phyloP scores from a whole-genome alignment of 2,888 invertebrate species.

The Sarcophaga subvicina region DNA sequence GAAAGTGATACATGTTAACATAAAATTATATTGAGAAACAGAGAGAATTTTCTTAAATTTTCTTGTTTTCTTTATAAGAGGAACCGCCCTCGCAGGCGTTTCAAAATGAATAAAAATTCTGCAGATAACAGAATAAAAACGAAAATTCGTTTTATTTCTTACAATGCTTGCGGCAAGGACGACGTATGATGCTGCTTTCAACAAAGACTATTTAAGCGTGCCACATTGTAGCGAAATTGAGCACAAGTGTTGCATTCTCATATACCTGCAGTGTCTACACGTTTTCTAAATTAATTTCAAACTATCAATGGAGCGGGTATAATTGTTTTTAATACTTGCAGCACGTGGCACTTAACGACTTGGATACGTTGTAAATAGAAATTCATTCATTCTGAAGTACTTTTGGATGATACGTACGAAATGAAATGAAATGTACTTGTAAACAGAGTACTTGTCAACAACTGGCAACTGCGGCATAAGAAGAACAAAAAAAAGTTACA shows the following conservation, averaged over 20 bases:
- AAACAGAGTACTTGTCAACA: background rate
- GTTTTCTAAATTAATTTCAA: background rate
- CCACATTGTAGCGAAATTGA: background rate
- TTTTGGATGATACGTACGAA: background rate
- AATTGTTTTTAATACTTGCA: conserved; percentile 37
- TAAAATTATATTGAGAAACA: no score
- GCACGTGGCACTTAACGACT: background rate
- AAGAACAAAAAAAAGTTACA: background rate
- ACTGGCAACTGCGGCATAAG: background rate
- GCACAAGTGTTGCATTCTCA: background rate
- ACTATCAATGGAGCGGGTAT: conserved; percentile 41
- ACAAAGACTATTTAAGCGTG: background rate
- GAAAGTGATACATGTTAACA: no score
- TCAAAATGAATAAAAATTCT: no score
- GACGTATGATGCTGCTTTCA: background rate
- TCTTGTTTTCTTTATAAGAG: no score
- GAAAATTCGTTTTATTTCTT: no score
- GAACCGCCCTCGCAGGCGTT: no score
- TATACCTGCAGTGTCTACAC: background rate
- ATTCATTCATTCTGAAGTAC: background rate
- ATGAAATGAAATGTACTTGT: background rate
- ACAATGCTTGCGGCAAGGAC: no score
- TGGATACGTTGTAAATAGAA: no score
- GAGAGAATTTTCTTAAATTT: no score
- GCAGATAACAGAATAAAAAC: no score